These are phyloP conservation scores for Pangasius larnaudii DNA, from an alignment of 2,797 vertebrate genomes.

Conservation along the genomic window DNA sequence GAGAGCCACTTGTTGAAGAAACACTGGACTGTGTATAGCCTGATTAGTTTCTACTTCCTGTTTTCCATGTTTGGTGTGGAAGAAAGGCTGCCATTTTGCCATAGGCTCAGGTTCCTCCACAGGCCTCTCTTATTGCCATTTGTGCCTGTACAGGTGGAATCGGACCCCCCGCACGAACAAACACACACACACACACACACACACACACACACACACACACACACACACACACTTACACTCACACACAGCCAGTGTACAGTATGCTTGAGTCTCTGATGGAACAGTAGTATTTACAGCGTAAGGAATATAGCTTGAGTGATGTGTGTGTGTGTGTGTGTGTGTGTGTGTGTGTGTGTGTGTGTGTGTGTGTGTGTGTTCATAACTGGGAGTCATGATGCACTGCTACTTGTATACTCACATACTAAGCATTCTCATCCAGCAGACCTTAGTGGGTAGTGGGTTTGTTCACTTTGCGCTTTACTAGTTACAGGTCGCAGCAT, in stretches of 20 bases:
- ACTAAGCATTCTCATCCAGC: not conserved
- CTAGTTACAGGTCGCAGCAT: not conserved
- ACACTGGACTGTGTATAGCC: not conserved
- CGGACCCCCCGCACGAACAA: conserved; percentile 62
- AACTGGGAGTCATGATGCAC: not conserved
- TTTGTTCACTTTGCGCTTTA: not conserved
- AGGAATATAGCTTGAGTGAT: not conserved
- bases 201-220: not conserved
- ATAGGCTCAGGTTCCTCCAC: conserved; percentile 59
- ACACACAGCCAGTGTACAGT: not conserved
- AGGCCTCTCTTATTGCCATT: conserved; percentile 70
- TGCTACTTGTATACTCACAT: not conserved
- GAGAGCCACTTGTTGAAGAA: conserved; percentile 47
- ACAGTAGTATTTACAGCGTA: not conserved
- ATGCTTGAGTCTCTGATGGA: not conserved
- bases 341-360: not conserved
- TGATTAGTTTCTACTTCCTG: conserved; percentile 31
- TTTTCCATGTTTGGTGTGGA: conserved; percentile 48
- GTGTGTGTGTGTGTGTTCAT: not conserved
- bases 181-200: conserved; percentile 9
- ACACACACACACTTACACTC: not conserved
- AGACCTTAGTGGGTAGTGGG: not conserved
- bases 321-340: not conserved
- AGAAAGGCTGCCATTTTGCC: conserved; percentile 49
- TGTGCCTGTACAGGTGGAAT: conserved; percentile 65